Percentiles rank a stretch among this genome's conserved stretches.
Conservation (phyloP, 2,888 invertebrate species). For the Beris chalybata region DNA sequence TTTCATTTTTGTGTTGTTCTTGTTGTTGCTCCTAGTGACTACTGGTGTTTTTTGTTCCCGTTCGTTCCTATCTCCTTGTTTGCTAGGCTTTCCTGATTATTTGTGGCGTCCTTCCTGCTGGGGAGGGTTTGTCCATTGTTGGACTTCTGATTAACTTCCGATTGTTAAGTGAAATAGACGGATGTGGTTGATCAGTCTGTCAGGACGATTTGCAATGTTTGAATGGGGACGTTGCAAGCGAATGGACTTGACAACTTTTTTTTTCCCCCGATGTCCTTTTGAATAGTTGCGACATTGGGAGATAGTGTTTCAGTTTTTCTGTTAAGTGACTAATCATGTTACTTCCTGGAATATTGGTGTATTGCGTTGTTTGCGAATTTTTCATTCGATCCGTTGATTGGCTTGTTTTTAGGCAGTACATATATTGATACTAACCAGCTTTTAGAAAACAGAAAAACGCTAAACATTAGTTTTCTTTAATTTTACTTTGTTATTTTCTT, state of each 20-base stretch:
- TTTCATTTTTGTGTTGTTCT: background rate
- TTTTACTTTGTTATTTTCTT: too few species aligned
- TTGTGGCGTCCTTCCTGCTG: constrained; percentile 16
- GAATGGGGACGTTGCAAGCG: background rate
- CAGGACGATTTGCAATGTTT: constrained; percentile 16
- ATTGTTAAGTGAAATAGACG: constrained; percentile 34
- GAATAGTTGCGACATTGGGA: too few species aligned
- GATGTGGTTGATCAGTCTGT: constrained; percentile 36
- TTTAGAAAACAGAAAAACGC: too few species aligned
- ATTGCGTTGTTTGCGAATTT: too few species aligned
- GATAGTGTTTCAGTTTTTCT: too few species aligned
- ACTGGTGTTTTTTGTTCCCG: constrained; percentile 2
- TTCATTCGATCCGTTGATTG: too few species aligned
- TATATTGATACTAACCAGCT: too few species aligned
- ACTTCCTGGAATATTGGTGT: too few species aligned
- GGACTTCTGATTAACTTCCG: constrained; percentile 36
- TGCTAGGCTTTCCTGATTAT: constrained; percentile 14
- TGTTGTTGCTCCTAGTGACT: constrained; percentile 1
- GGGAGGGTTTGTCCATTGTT: constrained; percentile 26
- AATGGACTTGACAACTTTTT: constrained; percentile 11
- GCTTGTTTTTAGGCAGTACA: too few species aligned
- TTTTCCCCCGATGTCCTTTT: background rate
- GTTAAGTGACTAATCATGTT: too few species aligned
- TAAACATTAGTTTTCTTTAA: too few species aligned
- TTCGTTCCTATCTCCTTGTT: constrained; percentile 3